These are phyloP conservation scores for Chromoteleia sp. DNA, from an alignment of 2,888 invertebrate genomes.

Conservation along the genomic window DNA sequence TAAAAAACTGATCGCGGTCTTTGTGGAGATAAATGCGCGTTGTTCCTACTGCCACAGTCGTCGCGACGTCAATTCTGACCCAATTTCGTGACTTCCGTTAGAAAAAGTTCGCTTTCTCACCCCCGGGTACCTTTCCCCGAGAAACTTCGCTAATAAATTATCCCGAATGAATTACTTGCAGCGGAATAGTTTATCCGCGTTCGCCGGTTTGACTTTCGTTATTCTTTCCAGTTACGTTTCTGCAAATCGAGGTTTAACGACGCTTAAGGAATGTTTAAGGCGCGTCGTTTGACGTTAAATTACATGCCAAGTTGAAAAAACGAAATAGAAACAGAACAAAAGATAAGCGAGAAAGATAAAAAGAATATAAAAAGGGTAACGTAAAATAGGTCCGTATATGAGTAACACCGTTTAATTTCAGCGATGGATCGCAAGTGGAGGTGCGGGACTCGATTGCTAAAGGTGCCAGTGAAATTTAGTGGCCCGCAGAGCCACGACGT, in stretches of 20 bases:
- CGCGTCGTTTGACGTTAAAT: too few species aligned
- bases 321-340: too few species aligned
- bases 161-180: constrained; percentile 48
- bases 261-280: constrained; percentile 21
- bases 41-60: constrained; percentile 4
- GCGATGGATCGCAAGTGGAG: constrained; percentile 78
- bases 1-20: neutral
- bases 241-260: constrained; percentile 51
- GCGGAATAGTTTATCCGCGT: constrained; percentile 29
- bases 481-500: constrained; percentile 33
- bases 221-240: constrained; percentile 17
- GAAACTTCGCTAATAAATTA: constrained; percentile 54
- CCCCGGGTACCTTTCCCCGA: constrained; percentile 29
- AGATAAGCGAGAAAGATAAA: too few species aligned
- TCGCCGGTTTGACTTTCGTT: constrained; percentile 24
- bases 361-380: constrained; percentile 3
- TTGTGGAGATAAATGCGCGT: constrained; percentile 22
- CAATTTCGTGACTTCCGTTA: constrained; percentile 48
- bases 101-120: constrained; percentile 49
- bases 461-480: constrained; percentile 39
- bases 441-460: constrained; percentile 59
- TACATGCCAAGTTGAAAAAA: too few species aligned
- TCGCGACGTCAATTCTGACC: constrained; percentile 40
- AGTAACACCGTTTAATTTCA: constrained; percentile 75
- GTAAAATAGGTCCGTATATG: neutral